phyloP scores from a whole-genome alignment of 2,888 invertebrate genomes.

The Caenorhabditis sp. region DNA sequence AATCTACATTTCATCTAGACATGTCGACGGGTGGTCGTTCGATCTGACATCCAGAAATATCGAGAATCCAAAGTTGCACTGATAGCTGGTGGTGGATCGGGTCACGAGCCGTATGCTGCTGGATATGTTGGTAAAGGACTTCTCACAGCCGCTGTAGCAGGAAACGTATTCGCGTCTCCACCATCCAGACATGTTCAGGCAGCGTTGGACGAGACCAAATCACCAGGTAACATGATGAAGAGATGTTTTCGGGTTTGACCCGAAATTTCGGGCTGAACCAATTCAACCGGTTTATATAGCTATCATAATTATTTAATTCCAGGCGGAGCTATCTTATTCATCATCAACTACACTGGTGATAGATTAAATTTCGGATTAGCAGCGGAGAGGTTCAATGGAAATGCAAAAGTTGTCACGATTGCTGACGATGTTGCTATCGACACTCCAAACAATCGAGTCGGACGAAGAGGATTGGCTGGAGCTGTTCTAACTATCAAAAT shows the following conservation, averaged over 20 bases:
- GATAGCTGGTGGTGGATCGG: constrained; percentile 81
- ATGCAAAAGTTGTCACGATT: constrained; percentile 74
- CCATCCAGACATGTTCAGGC: constrained; percentile 79
- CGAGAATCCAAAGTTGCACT: constrained; percentile 37
- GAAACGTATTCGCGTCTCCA: constrained; percentile 82
- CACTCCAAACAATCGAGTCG: constrained; percentile 74
- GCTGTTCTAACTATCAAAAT: constrained; percentile 77
- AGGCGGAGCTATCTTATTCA: constrained; percentile 79
- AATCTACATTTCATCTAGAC: constrained; percentile 16
- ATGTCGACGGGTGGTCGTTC: constrained; percentile 31
- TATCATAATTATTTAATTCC: too few species aligned
- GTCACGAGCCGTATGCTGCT: constrained; percentile 80
- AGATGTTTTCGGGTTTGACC: too few species aligned
- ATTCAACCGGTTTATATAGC: too few species aligned
- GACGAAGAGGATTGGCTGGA: constrained; percentile 77
- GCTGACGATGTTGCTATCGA: constrained; percentile 79
- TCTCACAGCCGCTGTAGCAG: constrained; percentile 81
- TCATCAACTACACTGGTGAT: constrained; percentile 83
- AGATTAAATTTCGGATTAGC: constrained; percentile 84
- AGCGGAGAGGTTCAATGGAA: constrained; percentile 78
- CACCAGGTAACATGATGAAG: too few species aligned
- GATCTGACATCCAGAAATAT: constrained; percentile 6
- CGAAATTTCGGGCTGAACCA: too few species aligned
- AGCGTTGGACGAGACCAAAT: constrained; percentile 73
- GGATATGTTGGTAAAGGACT: constrained; percentile 83